These are phyloP conservation scores for Protonibea diacanthus DNA, from an alignment of 2,797 vertebrate species.

Conservation along the genomic window DNA sequence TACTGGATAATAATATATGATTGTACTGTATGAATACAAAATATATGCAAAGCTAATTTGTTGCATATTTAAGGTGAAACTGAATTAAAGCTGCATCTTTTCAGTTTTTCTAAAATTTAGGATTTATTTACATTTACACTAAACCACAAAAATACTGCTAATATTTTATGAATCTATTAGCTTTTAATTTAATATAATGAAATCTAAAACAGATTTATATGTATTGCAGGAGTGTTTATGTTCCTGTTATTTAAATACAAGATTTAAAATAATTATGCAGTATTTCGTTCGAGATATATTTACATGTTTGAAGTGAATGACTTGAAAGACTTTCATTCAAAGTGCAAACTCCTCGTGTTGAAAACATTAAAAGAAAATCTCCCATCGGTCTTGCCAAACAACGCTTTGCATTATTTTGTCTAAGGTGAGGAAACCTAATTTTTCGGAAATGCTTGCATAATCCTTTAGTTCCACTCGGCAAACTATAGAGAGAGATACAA, in stretches of 20 bases:
- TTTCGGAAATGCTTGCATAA: slow-evolving; percentile 79
- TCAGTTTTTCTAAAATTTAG: background rate
- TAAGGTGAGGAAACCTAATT: slow-evolving; percentile 53
- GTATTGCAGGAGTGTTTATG: background rate
- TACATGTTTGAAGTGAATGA: background rate
- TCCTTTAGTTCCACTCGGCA: slow-evolving; percentile 86
- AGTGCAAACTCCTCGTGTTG: background rate
- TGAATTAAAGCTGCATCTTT: background rate
- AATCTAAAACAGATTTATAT: background rate
- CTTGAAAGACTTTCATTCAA: background rate
- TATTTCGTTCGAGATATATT: slow-evolving; percentile 18
- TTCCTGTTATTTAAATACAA: slow-evolving; percentile 5
- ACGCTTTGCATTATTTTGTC: slow-evolving; percentile 56
- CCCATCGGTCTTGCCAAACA: background rate
- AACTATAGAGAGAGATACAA: slow-evolving; percentile 86
- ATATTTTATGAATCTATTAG: slow-evolving; percentile 5
- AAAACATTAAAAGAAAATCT: slow-evolving; percentile 19
- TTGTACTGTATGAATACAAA: background rate
- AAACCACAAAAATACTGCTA: background rate
- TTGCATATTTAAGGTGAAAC: background rate
- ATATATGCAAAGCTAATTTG: background rate
- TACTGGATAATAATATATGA: background rate
- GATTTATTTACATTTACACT: background rate
- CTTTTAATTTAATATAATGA: background rate
- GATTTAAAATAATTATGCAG: slow-evolving; percentile 15